Conservation (phyloP, 2,113 vertebrate genomes). For the Nycticorax nycticorax region DNA sequence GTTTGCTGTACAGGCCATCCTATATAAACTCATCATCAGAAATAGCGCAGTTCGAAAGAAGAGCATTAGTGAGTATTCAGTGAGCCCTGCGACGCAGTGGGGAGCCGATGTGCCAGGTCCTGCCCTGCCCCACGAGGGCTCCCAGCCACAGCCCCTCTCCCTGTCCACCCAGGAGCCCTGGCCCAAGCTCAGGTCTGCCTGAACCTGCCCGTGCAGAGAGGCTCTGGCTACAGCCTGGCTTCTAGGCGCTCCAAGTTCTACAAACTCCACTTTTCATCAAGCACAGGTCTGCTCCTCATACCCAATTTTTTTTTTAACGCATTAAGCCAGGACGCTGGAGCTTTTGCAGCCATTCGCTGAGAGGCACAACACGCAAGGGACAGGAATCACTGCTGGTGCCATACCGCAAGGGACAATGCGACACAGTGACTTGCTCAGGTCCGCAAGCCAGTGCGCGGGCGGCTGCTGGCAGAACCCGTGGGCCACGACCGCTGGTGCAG, state of each 20-base stretch:
- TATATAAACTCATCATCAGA: neutral
- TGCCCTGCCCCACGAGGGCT: accelerated
- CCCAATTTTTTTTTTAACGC: neutral
- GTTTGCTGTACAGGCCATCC: neutral
- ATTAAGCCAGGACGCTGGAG: neutral
- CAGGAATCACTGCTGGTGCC: neutral
- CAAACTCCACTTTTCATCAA: neutral
- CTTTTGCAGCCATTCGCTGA: neutral
- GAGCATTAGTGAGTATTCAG: neutral
- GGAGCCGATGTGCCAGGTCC: neutral
- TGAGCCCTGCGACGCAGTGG: neutral
- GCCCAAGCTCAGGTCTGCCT: neutral
- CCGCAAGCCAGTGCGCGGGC: neutral
- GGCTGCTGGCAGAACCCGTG: neutral
- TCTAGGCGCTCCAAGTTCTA: neutral
- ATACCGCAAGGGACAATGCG: accelerated
- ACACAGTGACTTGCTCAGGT: neutral
- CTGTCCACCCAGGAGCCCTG: neutral
- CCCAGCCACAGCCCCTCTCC: neutral
- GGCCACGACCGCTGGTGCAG: neutral
- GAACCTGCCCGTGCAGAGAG: neutral
- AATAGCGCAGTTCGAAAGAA: neutral
- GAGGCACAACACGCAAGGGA: neutral
- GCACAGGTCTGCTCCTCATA: neutral
- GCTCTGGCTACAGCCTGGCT: neutral